Conservation (phyloP, 2,113 vertebrate species). For the Onychostruthus taczanowskii region DNA sequence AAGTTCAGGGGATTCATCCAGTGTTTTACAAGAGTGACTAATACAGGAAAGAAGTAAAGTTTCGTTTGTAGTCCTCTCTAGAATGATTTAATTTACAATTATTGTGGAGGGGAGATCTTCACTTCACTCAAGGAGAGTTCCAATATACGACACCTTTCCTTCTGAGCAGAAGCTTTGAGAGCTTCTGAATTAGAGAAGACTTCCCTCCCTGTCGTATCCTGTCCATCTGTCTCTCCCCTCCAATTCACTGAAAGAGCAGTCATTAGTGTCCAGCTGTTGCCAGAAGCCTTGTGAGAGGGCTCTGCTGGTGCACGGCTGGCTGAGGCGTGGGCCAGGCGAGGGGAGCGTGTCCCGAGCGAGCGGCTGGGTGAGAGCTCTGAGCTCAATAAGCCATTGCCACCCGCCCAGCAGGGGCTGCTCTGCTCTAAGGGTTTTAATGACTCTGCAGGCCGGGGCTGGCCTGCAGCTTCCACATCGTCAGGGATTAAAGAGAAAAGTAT, state of each 20-base stretch:
- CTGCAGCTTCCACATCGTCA: not conserved
- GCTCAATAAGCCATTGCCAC: not conserved
- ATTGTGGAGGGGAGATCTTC: not conserved
- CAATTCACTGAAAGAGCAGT: not conserved
- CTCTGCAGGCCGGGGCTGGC: not conserved
- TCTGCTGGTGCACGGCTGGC: fast-evolving
- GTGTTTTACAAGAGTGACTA: not conserved
- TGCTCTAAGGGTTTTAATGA: slow-evolving; percentile 8
- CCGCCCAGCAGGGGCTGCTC: slow-evolving; percentile 37
- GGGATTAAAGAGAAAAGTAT: not conserved
- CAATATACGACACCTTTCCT: not conserved
- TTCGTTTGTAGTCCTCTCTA: not conserved
- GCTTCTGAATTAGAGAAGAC: not conserved
- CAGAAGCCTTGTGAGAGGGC: not conserved
- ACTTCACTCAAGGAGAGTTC: not conserved
- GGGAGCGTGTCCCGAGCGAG: fast-evolving
- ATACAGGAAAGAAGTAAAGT: not conserved
- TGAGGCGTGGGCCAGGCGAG: not conserved
- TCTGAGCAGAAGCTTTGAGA: not conserved
- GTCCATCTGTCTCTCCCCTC: fast-evolving
- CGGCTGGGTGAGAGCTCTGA: not conserved
- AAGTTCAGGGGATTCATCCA: not conserved
- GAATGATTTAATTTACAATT: not conserved
- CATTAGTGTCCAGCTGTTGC: not conserved
- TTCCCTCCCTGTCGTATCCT: fast-evolving